These are phyloP conservation scores for Agrochola litura DNA, from an alignment of 2,888 invertebrate genomes.

Conservation along the genomic window DNA sequence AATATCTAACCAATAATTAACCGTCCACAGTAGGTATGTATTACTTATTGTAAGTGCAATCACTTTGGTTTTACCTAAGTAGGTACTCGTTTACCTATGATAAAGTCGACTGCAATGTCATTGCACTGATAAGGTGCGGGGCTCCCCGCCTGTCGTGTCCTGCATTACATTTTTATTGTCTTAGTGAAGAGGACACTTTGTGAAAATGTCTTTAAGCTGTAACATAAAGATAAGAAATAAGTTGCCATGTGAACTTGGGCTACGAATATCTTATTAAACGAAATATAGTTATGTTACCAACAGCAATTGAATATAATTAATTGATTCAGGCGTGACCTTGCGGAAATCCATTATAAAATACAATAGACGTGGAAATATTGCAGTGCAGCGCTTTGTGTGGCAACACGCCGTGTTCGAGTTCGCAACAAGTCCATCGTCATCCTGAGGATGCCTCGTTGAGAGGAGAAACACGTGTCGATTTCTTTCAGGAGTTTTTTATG, in stretches of 20 bases:
- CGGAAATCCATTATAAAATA: too few species aligned
- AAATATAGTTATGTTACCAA: not conserved
- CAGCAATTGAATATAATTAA: too few species aligned
- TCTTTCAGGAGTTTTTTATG: too few species aligned
- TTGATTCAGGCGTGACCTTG: too few species aligned
- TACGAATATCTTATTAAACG: not conserved
- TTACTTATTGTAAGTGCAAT: not conserved
- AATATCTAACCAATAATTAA: not conserved
- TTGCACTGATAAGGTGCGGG: conserved; percentile 3
- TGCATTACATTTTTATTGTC: not conserved
- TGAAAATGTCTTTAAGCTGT: not conserved
- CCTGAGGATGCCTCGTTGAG: too few species aligned
- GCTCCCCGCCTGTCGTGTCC: not conserved
- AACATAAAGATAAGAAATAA: not conserved
- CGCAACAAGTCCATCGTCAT: too few species aligned
- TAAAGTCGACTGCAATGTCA: not conserved
- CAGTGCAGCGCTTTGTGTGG: too few species aligned
- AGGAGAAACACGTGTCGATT: too few species aligned
- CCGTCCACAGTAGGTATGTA: not conserved
- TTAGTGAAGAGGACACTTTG: not conserved
- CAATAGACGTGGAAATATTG: too few species aligned
- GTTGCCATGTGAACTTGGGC: conserved; percentile 1
- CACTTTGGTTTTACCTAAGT: not conserved
- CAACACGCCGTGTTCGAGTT: too few species aligned
- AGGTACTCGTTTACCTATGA: not conserved